A percentile compares a stretch with the other conserved stretches of the same genome.
Evolutionary conservation across 2,113 vertebrate genomes (phyloP).

Genomic region (Sinosuthora webbiana): DNA sequence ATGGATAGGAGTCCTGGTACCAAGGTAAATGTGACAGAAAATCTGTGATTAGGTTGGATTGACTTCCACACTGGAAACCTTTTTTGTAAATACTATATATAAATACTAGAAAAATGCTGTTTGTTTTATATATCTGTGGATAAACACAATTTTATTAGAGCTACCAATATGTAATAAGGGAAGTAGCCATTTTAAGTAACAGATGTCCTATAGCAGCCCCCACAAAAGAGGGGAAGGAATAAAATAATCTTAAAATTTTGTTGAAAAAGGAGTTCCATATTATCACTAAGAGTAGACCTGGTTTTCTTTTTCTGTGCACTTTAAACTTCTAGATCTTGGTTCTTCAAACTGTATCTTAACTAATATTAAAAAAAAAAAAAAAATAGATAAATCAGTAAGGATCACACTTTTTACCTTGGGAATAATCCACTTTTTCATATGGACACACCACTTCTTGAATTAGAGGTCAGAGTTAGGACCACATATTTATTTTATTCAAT

Average conservation of each 20-base stretch:
- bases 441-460: background rate
- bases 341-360: background rate
- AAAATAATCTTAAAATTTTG: constrained; percentile 37
- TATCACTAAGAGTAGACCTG: background rate
- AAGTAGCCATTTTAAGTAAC: constrained; percentile 53
- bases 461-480: background rate
- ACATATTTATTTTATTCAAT: background rate
- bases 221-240: constrained; percentile 25
- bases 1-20: constrained; percentile 43
- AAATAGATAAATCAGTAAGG: background rate
- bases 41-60: constrained; percentile 63
- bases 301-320: background rate
- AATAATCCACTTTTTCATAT: background rate
- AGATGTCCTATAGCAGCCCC: constrained; percentile 19
- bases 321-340: background rate
- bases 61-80: constrained; percentile 60
- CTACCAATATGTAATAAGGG: constrained; percentile 66
- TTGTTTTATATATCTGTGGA: constrained; percentile 69
- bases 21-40: constrained; percentile 68
- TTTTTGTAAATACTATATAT: constrained; percentile 67
- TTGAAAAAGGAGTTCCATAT: background rate
- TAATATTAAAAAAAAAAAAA: background rate
- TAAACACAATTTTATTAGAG: constrained; percentile 72
- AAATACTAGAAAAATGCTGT: constrained; percentile 62
- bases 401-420: background rate